Conservation (phyloP, 2,888 invertebrate genomes). For the Watsonalla binaria region DNA sequence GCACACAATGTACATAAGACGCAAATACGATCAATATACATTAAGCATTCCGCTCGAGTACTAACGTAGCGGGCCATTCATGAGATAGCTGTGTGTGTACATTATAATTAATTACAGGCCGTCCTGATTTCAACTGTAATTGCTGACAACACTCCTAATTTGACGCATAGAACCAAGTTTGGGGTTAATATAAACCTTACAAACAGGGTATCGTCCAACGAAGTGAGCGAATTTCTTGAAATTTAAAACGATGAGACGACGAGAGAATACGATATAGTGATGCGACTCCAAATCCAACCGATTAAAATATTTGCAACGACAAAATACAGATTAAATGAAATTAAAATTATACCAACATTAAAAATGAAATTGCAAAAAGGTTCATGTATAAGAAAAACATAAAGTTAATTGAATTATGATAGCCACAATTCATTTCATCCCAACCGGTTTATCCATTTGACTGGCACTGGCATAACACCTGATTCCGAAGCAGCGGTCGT, state of each 20-base stretch:
- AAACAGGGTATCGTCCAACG: no score
- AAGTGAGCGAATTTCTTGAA: no score
- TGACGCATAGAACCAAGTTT: constrained; percentile 9
- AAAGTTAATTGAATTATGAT: background rate
- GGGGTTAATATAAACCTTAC: background rate
- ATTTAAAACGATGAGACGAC: no score
- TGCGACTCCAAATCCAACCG: no score
- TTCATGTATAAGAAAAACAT: background rate
- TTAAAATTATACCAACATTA: no score
- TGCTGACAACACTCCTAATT: constrained; percentile 15
- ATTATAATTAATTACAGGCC: constrained; percentile 51
- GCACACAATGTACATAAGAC: background rate
- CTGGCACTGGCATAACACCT: constrained; percentile 27
- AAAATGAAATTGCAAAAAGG: no score
- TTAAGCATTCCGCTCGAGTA: constrained; percentile 40
- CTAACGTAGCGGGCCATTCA: constrained; percentile 48
- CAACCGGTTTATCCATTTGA: constrained; percentile 3
- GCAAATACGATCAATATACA: constrained; percentile 6
- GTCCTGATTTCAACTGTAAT: constrained; percentile 45
- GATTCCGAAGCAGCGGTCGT: constrained; percentile 22
- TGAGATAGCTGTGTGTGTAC: constrained; percentile 46
- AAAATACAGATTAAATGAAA: no score
- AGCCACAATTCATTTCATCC: background rate
- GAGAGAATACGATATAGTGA: no score
- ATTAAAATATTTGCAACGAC: no score